phyloP scores from a whole-genome alignment of 2,888 invertebrate genomes.

The Salticus scenicus region DNA sequence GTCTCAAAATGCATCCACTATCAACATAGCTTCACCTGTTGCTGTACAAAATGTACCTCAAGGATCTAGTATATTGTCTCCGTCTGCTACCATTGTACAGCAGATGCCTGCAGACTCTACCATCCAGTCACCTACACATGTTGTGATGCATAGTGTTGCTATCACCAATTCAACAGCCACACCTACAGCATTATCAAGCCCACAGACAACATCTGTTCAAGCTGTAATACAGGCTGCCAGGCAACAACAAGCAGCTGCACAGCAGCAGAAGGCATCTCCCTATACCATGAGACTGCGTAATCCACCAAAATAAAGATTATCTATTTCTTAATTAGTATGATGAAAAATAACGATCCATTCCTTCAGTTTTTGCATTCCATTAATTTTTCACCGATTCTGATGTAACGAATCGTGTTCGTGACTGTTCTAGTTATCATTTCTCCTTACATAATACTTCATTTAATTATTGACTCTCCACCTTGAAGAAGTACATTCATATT shows the following conservation, averaged over 20 bases:
- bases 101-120: slow-evolving; percentile 39
- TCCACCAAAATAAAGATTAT: slow-evolving; percentile 59
- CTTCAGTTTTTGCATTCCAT: too few species aligned
- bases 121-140: slow-evolving; percentile 33
- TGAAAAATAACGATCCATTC: too few species aligned
- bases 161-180: slow-evolving; percentile 8
- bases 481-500: too few species aligned
- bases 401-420: too few species aligned
- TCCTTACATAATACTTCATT: too few species aligned
- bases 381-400: too few species aligned
- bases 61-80: slow-evolving; percentile 26
- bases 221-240: slow-evolving; percentile 64
- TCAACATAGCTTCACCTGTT: slow-evolving; percentile 26
- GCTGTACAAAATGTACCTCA: slow-evolving; percentile 36
- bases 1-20: slow-evolving; percentile 21
- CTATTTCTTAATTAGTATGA: too few species aligned
- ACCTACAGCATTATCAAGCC: background rate
- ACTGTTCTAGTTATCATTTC: too few species aligned
- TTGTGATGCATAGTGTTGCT: slow-evolving; percentile 53
- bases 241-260: slow-evolving; percentile 34
- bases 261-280: slow-evolving; percentile 58
- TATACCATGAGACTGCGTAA: slow-evolving; percentile 66
- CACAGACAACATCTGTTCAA: slow-evolving; percentile 50
- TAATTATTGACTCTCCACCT: too few species aligned
- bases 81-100: slow-evolving; percentile 31